Evolutionary conservation across 2,113 vertebrate species (phyloP), one percentile per base, ranked within the genome.

Genomic region (Lontra canadensis): DNA sequence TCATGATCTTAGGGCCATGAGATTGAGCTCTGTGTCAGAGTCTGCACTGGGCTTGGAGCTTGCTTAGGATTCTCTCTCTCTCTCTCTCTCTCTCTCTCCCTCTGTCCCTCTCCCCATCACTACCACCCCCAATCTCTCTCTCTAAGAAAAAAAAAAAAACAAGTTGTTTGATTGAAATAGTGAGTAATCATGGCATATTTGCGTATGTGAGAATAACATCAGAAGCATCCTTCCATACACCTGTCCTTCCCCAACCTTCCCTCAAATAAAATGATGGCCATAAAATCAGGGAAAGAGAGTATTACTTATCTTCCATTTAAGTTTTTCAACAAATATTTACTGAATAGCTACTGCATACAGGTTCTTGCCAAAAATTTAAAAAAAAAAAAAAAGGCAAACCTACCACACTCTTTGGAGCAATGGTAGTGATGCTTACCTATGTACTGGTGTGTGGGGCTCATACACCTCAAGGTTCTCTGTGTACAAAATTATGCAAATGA

Each of bases 361-460:
- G 6, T 13, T 94, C 17, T 85, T 90, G 23, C 26, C 11, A 93
- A 18, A 96, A 18, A 96, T 42, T n/a, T n/a, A 96, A 17, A 96
- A 23, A 95, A 18, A 96, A 11, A 96, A 23, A 96, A 23, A 74
- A 79, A 76, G 73, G 4, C 44, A 3, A 55, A 65, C 3, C 23
- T 29, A 31, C 10, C 31, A 47, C 13, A 6, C 78, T 44, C 34
- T 89, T 74, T 44, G 6, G 39, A 79, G 14, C 20, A 95, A 25
- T 52, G 29, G 44, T 31, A 39, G 31, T 13, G 59, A 17, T n/a
- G 11, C 26, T 59, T 61, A 42, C 18, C 63, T 49, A 44, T 82
- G 31, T 65, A 17, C 42, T 69, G 7, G 1, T 44, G 55, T 25
- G 15, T 12, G 13, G 21, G 18, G 23, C 47, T 88, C 49, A 12